Base-by-base conservation (phyloP, 2,797 vertebrate genomes). In the Cichlasoma orientale region DNA sequence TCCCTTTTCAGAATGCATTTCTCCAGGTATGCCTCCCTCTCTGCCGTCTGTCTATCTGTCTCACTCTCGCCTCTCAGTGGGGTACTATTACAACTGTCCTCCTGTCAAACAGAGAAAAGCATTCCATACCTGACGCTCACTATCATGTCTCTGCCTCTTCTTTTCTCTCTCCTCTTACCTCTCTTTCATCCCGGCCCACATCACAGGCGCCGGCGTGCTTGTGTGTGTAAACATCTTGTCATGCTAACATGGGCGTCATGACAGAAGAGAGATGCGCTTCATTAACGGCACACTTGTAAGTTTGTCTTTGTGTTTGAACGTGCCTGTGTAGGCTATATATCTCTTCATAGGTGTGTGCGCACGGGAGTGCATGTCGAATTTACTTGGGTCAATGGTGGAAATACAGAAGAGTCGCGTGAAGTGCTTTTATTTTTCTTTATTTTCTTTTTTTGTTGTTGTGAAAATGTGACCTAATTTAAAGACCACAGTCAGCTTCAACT, bases 181-280 rank as follows among this genome's bases (percentile, higher is more conserved):
- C 82, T 58, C 87, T 92, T 90, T 94, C 88, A 94, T 94, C 90
- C 61, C 25, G 33, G 87, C 87, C 87, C 87, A 86, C 89, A 93
- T 92, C 91, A 91, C 87, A 93, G 79, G 80, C 82, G 16, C 86
- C 72, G 83, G 82, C 88, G 88, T 92, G 93, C 91, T 92, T 86
- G 88, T 82, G 90, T 87, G 94, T 93, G 92, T 94, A 94, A 94
- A 94, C 93, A 94, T 90, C 92, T 94, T 93, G 92, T 94, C 93
- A 92, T 85, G 86, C 92, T 90, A 89, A 93, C 91, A 91, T 25
- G 57, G 82, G 79, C 91, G 72, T 83, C 92, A 89, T 92, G 94
- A 92, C 94, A 93, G 90, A 86, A 87, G 91, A 93, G 91, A 86
- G 88, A 89, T 47, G 75, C 21, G 86, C 87, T 92, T 94, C 92